Conservation (phyloP, 2,797 vertebrate species). For the Apodemus agrarius region DNA sequence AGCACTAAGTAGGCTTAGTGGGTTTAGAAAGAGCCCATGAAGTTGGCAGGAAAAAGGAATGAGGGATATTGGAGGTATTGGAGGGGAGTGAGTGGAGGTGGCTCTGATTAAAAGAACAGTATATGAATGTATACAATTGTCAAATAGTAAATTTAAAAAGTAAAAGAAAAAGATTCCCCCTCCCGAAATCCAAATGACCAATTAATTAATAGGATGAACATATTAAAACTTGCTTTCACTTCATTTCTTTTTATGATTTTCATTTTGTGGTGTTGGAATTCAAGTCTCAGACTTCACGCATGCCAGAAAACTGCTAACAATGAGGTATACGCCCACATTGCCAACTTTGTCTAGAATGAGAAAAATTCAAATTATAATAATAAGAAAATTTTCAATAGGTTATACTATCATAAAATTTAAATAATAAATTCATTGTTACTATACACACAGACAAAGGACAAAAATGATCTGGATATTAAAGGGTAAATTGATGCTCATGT, state of each 20-base stretch:
- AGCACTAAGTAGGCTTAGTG: background rate
- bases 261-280: background rate
- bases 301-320: background rate
- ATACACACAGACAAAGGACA: background rate
- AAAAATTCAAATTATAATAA: constrained; percentile 23
- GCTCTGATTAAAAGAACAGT: background rate
- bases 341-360: constrained; percentile 18
- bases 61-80: background rate
- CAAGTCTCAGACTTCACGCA: background rate
- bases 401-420: constrained; percentile 25
- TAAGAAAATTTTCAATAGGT: background rate
- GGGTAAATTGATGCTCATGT: background rate
- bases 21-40: background rate
- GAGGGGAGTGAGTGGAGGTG: background rate
- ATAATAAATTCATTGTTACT: background rate
- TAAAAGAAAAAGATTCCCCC: background rate
- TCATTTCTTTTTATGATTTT: background rate
- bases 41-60: background rate
- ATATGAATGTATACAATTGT: background rate
- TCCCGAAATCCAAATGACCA: background rate
- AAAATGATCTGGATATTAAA: background rate
- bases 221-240: background rate
- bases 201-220: background rate
- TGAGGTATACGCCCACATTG: background rate
- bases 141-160: background rate